Evolutionary conservation across 2,888 invertebrate genomes (phyloP), one percentile per base, ranked within the genome.

Genomic region (Gymnocheta viridis): DNA sequence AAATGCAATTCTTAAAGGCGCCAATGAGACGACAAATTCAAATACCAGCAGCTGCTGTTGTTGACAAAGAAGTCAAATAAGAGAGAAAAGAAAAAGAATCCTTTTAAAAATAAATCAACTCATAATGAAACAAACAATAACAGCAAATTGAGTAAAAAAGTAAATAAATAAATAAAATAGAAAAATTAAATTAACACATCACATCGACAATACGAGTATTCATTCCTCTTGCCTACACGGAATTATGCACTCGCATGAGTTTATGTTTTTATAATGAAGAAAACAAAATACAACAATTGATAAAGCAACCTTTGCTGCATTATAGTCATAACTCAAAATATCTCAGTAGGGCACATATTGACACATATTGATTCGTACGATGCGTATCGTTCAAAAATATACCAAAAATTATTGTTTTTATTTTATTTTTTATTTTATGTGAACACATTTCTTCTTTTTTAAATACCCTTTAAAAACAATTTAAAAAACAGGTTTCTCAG

Each of bases 41-140:
- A 83, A 79, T 64, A 56, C 79, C 70, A 79, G 51, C 82, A 79
- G 79, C 67, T 79, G 82, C 60, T 66, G 35, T 47, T 72, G 35
- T 64, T 80, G 70, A 79, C 32, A 64, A 56, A 72, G 17, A 64
- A 76, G 24, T 10, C 3, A 38, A 49, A 24, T 51, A 44, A 76
- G 41, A 32, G 29, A 41, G 22, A 29, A 78, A 1, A 64, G 19
- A 24, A 56, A 27, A 38, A 2, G 47, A 69, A 22, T 56, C 47
- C 49, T 44, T 78, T 78, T 62, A 41, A 62, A 70, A 78, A 70
- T 41, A 78, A 70, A 70, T 78, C 62, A 60, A 70, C 58, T 78
- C 69, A 69, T 32, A 51, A 19, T 58, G 60, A 49, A 78, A n/a
- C 38, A 47, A 58, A 67, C 47, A 77, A 58, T 66, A 56, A 67